Conservation (phyloP, 2,113 vertebrate species). For the Oceanodroma tethys region DNA sequence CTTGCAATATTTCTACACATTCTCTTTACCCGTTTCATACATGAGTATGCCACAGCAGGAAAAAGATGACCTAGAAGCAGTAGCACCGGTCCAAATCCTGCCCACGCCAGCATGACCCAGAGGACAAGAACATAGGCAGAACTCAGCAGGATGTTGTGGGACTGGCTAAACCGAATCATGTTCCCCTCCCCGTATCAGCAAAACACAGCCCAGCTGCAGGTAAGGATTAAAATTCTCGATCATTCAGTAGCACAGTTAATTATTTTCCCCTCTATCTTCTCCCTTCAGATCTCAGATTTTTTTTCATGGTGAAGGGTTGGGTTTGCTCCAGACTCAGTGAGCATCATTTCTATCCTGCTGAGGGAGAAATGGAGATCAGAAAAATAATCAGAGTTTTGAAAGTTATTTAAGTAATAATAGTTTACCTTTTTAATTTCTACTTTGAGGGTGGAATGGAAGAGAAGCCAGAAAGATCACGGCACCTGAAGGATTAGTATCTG, state of each 20-base stretch:
- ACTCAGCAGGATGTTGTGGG: not conserved
- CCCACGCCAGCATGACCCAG: not conserved
- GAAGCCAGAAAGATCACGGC: not conserved
- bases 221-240: constrained; percentile 2
- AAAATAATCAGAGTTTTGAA: not conserved
- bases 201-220: not conserved
- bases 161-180: not conserved
- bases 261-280: not conserved
- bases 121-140: not conserved
- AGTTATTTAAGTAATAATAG: not conserved
- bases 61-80: not conserved
- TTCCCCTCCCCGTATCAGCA: not conserved
- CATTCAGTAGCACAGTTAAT: not conserved
- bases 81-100: not conserved
- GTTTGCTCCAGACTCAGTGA: not conserved
- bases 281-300: not conserved
- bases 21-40: not conserved
- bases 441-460: not conserved
- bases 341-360: not conserved
- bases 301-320: not conserved
- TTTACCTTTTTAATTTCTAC: not conserved
- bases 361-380: not conserved
- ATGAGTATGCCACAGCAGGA: not conserved
- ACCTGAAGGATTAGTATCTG: not conserved
- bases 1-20: not conserved